Percentiles rank a stretch among this genome's conserved stretches.
Evolutionary conservation across 2,888 invertebrate genomes (phyloP).

Genomic region (Coelinius sp.): DNA sequence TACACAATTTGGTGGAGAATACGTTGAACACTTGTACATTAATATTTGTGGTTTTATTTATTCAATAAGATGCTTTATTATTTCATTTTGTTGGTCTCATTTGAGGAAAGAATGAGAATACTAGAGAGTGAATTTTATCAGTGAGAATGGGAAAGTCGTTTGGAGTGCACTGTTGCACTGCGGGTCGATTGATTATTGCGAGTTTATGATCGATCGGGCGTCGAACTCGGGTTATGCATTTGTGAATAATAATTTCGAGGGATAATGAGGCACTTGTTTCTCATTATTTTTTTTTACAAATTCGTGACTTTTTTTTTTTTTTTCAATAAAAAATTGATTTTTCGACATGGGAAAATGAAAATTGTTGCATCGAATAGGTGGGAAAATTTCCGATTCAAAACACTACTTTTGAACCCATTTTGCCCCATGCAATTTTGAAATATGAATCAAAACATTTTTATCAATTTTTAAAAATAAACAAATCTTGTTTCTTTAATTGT

Average conservation of each 20-base stretch:
- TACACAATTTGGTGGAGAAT: neutral
- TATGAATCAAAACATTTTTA: neutral
- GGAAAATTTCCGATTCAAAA: neutral
- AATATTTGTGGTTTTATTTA: neutral
- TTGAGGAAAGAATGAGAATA: neutral
- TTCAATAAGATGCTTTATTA: neutral
- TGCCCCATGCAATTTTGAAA: neutral
- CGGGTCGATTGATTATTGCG: conserved; percentile 26
- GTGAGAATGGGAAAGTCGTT: neutral
- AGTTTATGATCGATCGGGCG: conserved; percentile 32
- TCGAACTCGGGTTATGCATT: conserved; percentile 26
- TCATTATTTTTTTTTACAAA: neutral
- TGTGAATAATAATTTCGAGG: neutral
- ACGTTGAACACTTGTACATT: conserved; percentile 8
- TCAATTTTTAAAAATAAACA: no score
- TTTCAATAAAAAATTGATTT: no score
- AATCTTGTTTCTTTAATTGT: no score
- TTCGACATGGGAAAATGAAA: neutral
- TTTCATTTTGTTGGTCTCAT: neutral
- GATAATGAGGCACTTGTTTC: neutral
- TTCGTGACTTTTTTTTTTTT: no score
- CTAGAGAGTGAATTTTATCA: conserved; percentile 2
- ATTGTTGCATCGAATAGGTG: neutral
- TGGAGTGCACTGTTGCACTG: conserved; percentile 4
- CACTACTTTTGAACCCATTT: neutral